These are phyloP conservation scores for Seriola aureovittata DNA, from an alignment of 2,113 vertebrate genomes.

Conservation along the genomic window DNA sequence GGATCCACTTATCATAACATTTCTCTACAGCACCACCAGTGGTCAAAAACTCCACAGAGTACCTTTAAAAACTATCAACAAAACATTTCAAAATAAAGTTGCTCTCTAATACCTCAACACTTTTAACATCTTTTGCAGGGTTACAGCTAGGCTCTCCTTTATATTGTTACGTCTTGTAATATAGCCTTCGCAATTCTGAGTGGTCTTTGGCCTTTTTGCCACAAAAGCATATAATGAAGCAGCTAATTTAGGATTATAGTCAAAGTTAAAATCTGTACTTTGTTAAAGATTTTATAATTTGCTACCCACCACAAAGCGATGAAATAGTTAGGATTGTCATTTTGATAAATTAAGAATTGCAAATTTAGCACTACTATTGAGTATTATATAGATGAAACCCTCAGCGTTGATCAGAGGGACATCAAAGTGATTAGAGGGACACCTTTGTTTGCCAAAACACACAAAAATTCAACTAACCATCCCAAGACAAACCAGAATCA, in stretches of 20 bases:
- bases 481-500: slow-evolving; percentile 53
- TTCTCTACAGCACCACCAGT: slow-evolving; percentile 36
- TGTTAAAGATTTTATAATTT: slow-evolving; percentile 16
- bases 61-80: slow-evolving; percentile 41
- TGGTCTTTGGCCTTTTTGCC: slow-evolving; percentile 66
- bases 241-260: slow-evolving; percentile 45
- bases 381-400: slow-evolving; percentile 31
- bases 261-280: slow-evolving; percentile 14
- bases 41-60: slow-evolving; percentile 51
- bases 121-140: background rate
- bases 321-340: slow-evolving; percentile 83
- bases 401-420: slow-evolving; percentile 22
- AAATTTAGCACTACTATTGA: slow-evolving; percentile 61
- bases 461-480: slow-evolving; percentile 35
- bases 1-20: background rate
- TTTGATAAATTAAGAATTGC: slow-evolving; percentile 54
- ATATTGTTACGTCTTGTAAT: background rate
- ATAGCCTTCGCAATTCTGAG: background rate
- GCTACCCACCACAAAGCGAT: slow-evolving; percentile 29
- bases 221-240: slow-evolving; percentile 52
- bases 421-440: slow-evolving; percentile 19
- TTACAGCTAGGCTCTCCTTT: background rate
- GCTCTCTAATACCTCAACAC: background rate
- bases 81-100: background rate
- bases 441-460: slow-evolving; percentile 18